Conservation (phyloP, 2,797 vertebrate species). For the Hypotaenidia okinawae region DNA sequence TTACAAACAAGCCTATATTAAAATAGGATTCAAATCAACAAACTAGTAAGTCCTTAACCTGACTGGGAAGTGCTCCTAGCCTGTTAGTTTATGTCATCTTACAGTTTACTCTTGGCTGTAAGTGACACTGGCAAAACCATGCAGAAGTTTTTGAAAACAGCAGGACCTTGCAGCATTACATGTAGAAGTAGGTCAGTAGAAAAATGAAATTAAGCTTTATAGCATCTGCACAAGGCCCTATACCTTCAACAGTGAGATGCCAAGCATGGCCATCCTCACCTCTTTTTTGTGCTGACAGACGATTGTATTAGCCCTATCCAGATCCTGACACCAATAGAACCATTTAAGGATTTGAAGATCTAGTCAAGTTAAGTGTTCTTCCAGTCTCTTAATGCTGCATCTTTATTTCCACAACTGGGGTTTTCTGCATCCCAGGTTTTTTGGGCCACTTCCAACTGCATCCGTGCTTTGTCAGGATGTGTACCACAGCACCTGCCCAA, state of each 20-base stretch:
- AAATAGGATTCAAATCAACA: neutral
- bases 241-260: neutral
- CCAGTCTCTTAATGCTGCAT: neutral
- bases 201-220: neutral
- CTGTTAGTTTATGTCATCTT: neutral
- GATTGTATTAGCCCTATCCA: neutral
- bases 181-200: neutral
- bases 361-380: neutral
- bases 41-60: neutral
- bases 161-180: accelerated
- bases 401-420: neutral
- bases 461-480: neutral
- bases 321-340: neutral
- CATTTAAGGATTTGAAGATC: neutral
- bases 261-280: neutral
- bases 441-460: neutral
- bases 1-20: neutral
- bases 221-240: neutral
- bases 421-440: neutral
- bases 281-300: accelerated
- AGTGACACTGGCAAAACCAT: neutral
- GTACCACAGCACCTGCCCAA: neutral
- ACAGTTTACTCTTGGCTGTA: neutral
- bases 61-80: neutral
- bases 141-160: neutral